Conservation (phyloP, 2,797 vertebrate species). For the Parauchenoglanis ngamensis region DNA sequence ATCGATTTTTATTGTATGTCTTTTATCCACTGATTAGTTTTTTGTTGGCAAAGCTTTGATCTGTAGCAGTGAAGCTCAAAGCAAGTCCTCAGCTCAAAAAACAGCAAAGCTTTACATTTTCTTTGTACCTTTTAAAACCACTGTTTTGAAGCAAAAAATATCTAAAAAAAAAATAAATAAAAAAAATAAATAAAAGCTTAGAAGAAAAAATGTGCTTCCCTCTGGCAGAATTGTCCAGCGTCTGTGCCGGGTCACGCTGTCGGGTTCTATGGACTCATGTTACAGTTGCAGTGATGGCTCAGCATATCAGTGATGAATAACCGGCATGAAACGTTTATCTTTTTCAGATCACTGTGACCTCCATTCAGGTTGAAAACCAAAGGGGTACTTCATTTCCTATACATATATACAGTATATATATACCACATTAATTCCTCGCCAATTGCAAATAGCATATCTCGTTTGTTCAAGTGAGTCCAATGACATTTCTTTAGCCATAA, state of each 20-base stretch:
- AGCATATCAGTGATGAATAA: not conserved
- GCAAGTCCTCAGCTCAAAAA: constrained; percentile 40
- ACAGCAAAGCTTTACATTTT: constrained; percentile 40
- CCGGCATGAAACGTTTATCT: constrained; percentile 5
- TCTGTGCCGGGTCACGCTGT: not conserved
- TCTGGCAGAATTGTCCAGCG: not conserved
- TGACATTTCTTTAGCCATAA: not conserved
- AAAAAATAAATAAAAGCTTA: no score
- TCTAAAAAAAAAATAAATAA: no score
- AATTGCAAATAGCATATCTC: not conserved
- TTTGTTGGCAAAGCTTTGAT: constrained; percentile 47
- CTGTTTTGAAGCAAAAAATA: not conserved
- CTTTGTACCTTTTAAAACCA: constrained; percentile 15
- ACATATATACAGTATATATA: not conserved
- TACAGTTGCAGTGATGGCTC: constrained; percentile 8
- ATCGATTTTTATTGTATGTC: constrained; percentile 15
- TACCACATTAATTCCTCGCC: not conserved
- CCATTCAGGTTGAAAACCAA: constrained; percentile 20
- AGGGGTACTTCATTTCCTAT: not conserved
- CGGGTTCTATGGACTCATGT: constrained; percentile 2
- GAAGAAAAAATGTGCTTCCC: constrained; percentile 27
- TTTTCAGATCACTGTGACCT: constrained; percentile 40
- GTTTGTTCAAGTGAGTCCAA: no score
- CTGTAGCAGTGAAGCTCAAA: constrained; percentile 45
- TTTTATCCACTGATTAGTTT: constrained; percentile 22